phyloP scores from a whole-genome alignment of 1,140 invertebrate genomes.

The Hydropsyche tenuis region DNA sequence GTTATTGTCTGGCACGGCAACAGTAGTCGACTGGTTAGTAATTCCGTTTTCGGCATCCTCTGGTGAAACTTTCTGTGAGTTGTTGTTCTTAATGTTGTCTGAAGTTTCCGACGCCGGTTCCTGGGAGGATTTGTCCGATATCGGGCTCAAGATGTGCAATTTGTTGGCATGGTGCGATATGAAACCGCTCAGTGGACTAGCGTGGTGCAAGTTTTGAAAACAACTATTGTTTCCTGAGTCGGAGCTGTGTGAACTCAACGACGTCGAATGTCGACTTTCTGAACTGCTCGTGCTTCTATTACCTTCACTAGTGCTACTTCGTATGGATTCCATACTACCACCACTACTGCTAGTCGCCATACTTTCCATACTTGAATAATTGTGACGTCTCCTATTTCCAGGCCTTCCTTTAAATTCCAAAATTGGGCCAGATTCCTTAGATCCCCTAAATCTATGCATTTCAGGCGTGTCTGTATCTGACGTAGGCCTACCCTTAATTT shows the following conservation, averaged over 20 bases:
- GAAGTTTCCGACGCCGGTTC: constrained; percentile 81
- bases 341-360: constrained; percentile 85
- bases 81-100: constrained; percentile 79
- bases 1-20: constrained; percentile 54
- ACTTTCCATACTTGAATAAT: constrained; percentile 84
- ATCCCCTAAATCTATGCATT: constrained; percentile 61
- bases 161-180: constrained; percentile 72
- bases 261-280: constrained; percentile 78
- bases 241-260: constrained; percentile 82
- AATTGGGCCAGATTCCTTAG: constrained; percentile 67
- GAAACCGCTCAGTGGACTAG: constrained; percentile 69
- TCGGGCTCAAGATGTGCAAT: constrained; percentile 84
- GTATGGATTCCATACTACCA: constrained; percentile 82
- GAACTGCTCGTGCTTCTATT: constrained; percentile 81
- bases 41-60: constrained; percentile 59
- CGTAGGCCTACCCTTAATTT: constrained; percentile 72
- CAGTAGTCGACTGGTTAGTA: constrained; percentile 56
- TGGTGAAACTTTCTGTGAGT: constrained; percentile 74
- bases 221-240: constrained; percentile 73
- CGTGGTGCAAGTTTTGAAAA: constrained; percentile 64
- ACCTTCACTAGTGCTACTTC: constrained; percentile 82
- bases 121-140: constrained; percentile 89
- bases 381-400: constrained; percentile 63
- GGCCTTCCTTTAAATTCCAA: constrained; percentile 74
- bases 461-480: constrained; percentile 65